phyloP scores from a whole-genome alignment of 2,888 invertebrate species.

The Fabriciana adippe region DNA sequence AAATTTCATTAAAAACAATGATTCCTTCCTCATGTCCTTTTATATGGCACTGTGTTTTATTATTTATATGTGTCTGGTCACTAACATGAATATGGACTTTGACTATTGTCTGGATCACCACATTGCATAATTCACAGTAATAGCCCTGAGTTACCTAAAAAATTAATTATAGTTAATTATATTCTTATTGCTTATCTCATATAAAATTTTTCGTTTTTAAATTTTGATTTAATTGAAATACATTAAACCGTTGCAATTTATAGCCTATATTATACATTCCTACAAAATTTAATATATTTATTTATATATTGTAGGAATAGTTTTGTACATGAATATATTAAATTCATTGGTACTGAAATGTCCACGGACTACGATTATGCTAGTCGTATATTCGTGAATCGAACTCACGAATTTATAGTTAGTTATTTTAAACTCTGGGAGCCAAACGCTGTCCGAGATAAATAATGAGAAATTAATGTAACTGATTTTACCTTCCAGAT shows the following conservation, averaged over 20 bases:
- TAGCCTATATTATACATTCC: too few species aligned
- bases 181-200: not conserved
- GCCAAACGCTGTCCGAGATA: not conserved
- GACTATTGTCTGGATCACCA: slow-evolving; percentile 48
- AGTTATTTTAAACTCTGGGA: too few species aligned
- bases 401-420: too few species aligned
- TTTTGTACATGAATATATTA: too few species aligned
- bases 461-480: slow-evolving; percentile 1
- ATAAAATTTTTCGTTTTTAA: too few species aligned
- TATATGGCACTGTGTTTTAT: slow-evolving; percentile 46
- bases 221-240: too few species aligned
- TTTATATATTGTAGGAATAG: too few species aligned
- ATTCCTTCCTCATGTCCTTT: slow-evolving; percentile 43
- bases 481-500: slow-evolving; percentile 52
- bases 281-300: too few species aligned
- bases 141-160: slow-evolving; percentile 60
- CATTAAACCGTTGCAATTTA: too few species aligned
- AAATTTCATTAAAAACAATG: slow-evolving; percentile 48
- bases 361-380: too few species aligned
- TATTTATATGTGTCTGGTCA: slow-evolving; percentile 48
- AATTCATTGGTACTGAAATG: too few species aligned
- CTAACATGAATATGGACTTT: slow-evolving; percentile 53
- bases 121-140: slow-evolving; percentile 59
- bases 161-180: not conserved
- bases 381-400: too few species aligned